Evolutionary conservation across 2,888 invertebrate genomes (phyloP), one percentile per base, ranked within the genome.

Genomic region (Leucophenga montana): DNA sequence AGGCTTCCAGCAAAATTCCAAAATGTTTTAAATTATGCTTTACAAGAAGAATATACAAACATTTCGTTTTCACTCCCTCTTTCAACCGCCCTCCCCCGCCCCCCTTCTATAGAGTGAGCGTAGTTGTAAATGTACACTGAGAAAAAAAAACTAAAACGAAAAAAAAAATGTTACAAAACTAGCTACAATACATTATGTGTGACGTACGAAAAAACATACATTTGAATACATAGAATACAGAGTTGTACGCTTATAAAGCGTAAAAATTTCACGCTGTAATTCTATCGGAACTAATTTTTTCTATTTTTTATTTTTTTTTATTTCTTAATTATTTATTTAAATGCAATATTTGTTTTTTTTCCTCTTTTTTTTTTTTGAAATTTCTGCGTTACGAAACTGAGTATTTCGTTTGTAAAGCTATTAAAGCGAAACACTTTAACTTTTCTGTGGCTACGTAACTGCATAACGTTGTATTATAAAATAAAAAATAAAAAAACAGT

Each of bases 1-100:
- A 74, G 77, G 77, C 76, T 77, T 76, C 76, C 77, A 76, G 69
- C 75, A 75, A 79, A 39, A 81, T 81, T 81, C 80, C 80, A 79
- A 81, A 81, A 77, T 72, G 16, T 56, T 27, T 56, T n/a, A n/a
- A 56, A 56, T 56, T 56, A 56, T 56, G 5, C 16, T 54, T n/a
- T 54, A 54, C 54, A 16, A 56, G 20, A 54, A 54, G 13, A 13
- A 5, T 33, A 33, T 33, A 33, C 33, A 33, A 33, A 33, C 33
- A 33, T 33, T 33, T 33, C 8, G 3, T 33, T 33, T 5, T 5
- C 3, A 33, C 33, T 33, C 8, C 3, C 8, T 11, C 9, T 39
- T 11, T 4, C 27, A 27, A 27, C 27, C 27, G 2, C 39, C 8
- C 39, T 8, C 39, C 11, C 27, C 27, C 4, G 4, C 8, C 39